Conservation (phyloP, 2,888 invertebrate genomes). For the Diogma glabrata region DNA sequence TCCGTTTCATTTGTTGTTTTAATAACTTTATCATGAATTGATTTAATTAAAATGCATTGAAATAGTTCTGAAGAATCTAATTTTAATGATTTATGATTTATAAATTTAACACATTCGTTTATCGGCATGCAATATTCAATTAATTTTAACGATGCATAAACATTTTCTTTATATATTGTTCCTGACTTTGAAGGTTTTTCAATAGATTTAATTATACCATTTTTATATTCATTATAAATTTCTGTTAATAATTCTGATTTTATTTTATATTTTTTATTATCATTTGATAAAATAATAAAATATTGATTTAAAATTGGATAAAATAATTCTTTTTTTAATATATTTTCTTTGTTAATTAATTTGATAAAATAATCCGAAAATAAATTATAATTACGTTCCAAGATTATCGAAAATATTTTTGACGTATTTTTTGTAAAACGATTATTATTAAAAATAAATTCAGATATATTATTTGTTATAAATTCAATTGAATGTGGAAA, state of each 20-base stretch:
- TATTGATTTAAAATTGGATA: slow-evolving; percentile 47
- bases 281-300: slow-evolving; percentile 32
- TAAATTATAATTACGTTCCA: slow-evolving; percentile 33
- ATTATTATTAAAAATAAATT: slow-evolving; percentile 38
- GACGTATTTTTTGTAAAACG: slow-evolving; percentile 45
- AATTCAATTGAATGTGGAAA: slow-evolving; percentile 47
- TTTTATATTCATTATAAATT: slow-evolving; percentile 48
- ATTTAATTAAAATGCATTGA: slow-evolving; percentile 44
- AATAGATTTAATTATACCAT: slow-evolving; percentile 48
- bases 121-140: slow-evolving; percentile 47
- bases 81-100: slow-evolving; percentile 45
- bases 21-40: slow-evolving; percentile 42
- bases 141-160: slow-evolving; percentile 44
- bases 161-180: slow-evolving; percentile 48
- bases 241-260: no score
- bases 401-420: slow-evolving; percentile 44
- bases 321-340: slow-evolving; percentile 49
- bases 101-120: slow-evolving; percentile 43
- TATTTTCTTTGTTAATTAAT: slow-evolving; percentile 28
- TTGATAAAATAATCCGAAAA: slow-evolving; percentile 21
- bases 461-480: slow-evolving; percentile 42
- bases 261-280: slow-evolving; percentile 35
- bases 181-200: slow-evolving; percentile 60
- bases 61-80: slow-evolving; percentile 48
- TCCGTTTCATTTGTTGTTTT: slow-evolving; percentile 24